Evolutionary conservation across 2,797 vertebrate genomes (phyloP).

Genomic region (Myotis findleyi): DNA sequence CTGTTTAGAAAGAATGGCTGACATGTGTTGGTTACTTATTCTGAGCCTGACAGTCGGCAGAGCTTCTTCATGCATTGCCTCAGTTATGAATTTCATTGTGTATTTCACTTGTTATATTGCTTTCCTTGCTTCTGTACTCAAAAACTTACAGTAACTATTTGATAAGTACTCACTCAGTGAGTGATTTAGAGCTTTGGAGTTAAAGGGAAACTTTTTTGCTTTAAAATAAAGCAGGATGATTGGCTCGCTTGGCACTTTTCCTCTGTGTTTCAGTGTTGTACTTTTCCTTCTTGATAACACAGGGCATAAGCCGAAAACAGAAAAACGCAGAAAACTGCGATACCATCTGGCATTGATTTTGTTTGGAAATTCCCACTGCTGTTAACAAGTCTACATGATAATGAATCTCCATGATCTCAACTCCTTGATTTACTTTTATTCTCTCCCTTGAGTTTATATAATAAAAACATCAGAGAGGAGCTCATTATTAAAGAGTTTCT

Average conservation of each 20-base stretch:
- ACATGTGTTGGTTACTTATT: background rate
- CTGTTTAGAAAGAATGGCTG: background rate
- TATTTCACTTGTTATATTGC: background rate
- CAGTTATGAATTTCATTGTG: background rate
- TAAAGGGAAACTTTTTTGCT: background rate
- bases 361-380: constrained; percentile 67
- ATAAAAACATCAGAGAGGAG: constrained; percentile 24
- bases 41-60: background rate
- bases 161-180: background rate
- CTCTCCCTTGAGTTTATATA: constrained; percentile 59
- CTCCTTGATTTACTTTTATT: constrained; percentile 40
- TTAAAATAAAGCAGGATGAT: background rate
- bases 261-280: background rate
- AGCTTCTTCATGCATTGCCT: background rate
- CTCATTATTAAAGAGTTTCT: background rate
- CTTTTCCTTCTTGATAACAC: constrained; percentile 45
- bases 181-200: constrained; percentile 2
- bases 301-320: background rate
- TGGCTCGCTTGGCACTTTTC: background rate
- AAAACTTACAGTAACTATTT: background rate
- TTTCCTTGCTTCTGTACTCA: constrained; percentile 11
- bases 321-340: background rate
- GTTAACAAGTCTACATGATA: constrained; percentile 31
- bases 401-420: background rate
- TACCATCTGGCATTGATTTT: constrained; percentile 44